Base-by-base conservation (phyloP, 2,113 vertebrate genomes). In the human (Homo sapiens) region DNA sequence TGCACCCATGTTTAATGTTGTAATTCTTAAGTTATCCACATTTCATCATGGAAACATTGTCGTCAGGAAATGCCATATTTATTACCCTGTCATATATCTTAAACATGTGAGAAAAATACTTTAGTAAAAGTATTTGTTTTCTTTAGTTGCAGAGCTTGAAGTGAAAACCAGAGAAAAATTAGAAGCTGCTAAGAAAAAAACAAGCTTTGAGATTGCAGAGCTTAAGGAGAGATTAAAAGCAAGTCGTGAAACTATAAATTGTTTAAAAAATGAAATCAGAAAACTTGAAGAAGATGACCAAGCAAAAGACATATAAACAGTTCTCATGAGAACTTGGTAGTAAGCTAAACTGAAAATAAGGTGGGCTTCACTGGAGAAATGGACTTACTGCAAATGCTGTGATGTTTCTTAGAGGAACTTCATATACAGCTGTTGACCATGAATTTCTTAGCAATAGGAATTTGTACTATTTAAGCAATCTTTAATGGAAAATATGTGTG, bases 211-310 rank as follows among this genome's bases (percentile, higher is more conserved):
- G 99, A 99, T 99, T 83, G 99, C 99, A 13, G 99, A 99, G 97
- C 99, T 99, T 96, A 99, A 99, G 98, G 99, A 99, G 97, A 99
- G 99, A 98, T 98, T 99, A 95, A 99, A 99, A 98, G 99, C 99
- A 98, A 99, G 99, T 98, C 99, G 99, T 98, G 99, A 99, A 98
- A 99, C 99, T 96, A 99, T 99, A 98, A 99, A 99, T 98, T 99
- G 99, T 97, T 99, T 99, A 95, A 99, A 99, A 98, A 99, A 97
- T 97, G 99, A 99, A 98, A 99, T 99, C 96, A 99, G 99, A 87
- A 99, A 99, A 97, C 99, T 99, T 94, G 99, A 99, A 98, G 99
- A 99, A 97, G 99, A 99, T 43, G 99, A 99, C 98, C 99, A 99
- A 94, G 98, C 99, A 97, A 99, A 99, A 98, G 99, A 99, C 30